Base-by-base conservation (phyloP, 1,140 invertebrate species). In the Pinna nobilis region DNA sequence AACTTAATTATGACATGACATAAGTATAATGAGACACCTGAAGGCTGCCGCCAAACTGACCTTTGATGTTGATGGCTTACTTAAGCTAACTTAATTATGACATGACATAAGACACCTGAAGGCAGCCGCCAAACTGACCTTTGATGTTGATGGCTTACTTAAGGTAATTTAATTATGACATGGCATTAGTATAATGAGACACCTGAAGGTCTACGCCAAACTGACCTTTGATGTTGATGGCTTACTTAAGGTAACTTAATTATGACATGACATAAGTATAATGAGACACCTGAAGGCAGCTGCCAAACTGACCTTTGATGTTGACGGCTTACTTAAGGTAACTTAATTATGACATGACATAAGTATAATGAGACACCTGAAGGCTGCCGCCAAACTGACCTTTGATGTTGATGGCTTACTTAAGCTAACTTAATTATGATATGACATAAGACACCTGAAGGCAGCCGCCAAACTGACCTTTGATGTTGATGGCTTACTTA, bases 31-130 rank as follows among this genome's bases (percentile, higher is more conserved):
- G 88, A 88, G 90, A 74, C 89, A 91, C 44, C 77, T 91, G 9
- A 91, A 91, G 77, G 81, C 86, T n/a, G 88, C 90, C 33, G 89
- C 90, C 28, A 89, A 87, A 71, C 78, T 90, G 9, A 89, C 89
- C 6, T 91, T 87, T 78, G 91, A 91, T 81, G 83, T 88, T n/a
- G 91, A 91, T 67, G 89, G 89, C 25, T 79, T 91, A 5, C 82
- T 91, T 23, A 89, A 90, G 84, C 90, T 89, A 51, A 70, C 55
- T n/a, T 5, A 59, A 33, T n/a, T n/a, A n/a, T n/a, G n/a, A n/a
- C n/a, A n/a, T n/a, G n/a, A n/a, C 15, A 90, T 91, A 87, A 88
- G 90, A 74, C 89, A 91, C 44, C 77, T 91, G 9, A 91, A 91
- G 77, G 81, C 86, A 18, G 88, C 90, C 33, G 89, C 90, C 28